Evolutionary conservation across 2,797 vertebrate genomes (phyloP).

Genomic region (Rhabdophis nuchalis): DNA sequence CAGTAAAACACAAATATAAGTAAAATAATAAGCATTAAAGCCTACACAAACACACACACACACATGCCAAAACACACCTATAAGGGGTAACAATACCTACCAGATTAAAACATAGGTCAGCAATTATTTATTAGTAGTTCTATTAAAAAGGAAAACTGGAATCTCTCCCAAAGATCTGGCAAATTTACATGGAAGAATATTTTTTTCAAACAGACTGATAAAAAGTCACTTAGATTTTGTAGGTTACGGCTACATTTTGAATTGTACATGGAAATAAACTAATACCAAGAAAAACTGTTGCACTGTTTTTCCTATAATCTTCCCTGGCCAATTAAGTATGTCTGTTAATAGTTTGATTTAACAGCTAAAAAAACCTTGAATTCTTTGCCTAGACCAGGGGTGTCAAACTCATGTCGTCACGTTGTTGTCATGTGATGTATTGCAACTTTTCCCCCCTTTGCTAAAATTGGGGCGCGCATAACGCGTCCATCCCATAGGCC

Average conservation of each 20-base stretch:
- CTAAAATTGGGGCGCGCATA: too few relatives aligned
- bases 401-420: too few relatives aligned
- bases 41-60: background rate
- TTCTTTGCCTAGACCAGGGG: background rate
- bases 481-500: too few relatives aligned
- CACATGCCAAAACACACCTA: background rate
- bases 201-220: background rate
- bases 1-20: background rate
- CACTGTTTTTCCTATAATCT: background rate
- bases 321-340: background rate
- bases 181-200: background rate
- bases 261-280: background rate
- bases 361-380: background rate
- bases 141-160: background rate
- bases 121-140: background rate
- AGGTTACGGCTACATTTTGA: background rate
- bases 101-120: background rate
- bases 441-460: too few relatives aligned
- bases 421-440: too few relatives aligned
- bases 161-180: background rate
- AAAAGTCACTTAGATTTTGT: background rate
- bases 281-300: background rate
- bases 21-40: background rate
- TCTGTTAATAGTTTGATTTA: background rate
- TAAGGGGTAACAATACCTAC: background rate